These are phyloP conservation scores for Drosophila longiperda DNA, from an alignment of 2,888 invertebrate genomes.

Conservation along the genomic window DNA sequence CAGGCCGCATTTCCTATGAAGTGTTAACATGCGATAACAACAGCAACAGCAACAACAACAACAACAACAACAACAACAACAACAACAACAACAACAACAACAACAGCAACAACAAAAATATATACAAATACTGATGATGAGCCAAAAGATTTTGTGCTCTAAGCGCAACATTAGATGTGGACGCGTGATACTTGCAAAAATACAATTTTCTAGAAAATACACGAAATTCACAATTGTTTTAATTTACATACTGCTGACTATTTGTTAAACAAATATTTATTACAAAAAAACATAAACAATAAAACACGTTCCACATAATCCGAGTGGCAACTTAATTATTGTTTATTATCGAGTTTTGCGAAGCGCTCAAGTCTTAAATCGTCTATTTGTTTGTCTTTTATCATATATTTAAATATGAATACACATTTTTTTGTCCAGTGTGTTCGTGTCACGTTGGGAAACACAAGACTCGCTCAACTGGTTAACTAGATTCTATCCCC, in stretches of 20 bases:
- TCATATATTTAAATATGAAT: background rate
- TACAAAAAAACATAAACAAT: background rate
- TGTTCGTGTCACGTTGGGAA: background rate
- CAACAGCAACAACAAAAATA: slow-evolving; percentile 79
- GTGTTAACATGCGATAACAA: slow-evolving; percentile 79
- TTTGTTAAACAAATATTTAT: background rate
- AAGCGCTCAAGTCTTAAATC: background rate
- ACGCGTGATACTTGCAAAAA: background rate
- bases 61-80: too few species aligned
- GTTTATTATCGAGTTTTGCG: background rate
- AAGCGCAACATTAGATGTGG: slow-evolving; percentile 16
- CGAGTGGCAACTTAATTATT: background rate
- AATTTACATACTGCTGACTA: background rate
- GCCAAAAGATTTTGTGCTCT: slow-evolving; percentile 19
- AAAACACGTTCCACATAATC: background rate
- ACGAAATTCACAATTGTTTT: background rate
- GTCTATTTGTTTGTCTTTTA: background rate
- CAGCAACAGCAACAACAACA: slow-evolving; percentile 35
- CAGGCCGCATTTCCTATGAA: slow-evolving; percentile 75
- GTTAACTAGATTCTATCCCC: slow-evolving; percentile 6
- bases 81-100: too few species aligned
- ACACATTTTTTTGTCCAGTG: background rate
- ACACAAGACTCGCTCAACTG: background rate
- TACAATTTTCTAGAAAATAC: background rate
- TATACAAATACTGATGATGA: slow-evolving; percentile 46